Evolutionary conservation across 1,140 invertebrate species (phyloP), one percentile per base, ranked within the genome.

Genomic region (Helicoverpa zea): DNA sequence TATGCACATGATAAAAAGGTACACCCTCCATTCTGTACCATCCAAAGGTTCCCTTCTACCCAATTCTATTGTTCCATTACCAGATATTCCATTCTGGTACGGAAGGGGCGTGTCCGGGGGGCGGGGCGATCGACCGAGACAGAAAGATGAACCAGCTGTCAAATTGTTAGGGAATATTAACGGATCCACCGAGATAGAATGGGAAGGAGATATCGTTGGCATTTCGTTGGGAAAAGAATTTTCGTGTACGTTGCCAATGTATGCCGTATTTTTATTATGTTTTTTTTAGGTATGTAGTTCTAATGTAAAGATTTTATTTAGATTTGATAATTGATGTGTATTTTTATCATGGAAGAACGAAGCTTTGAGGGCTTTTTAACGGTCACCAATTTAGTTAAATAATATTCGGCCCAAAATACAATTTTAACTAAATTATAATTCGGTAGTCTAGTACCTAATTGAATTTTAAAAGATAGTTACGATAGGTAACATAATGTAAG

Each of bases 71-170:
- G 66, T 70, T 23, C 63, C 49, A 70, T 18, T 70, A 70, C 66
- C 13, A 23, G 43, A 61, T 30, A 23, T 18, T 23, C 16, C 18
- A 61, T 61, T 29, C 59, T 61, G 18, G 29, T 47, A 30, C 66
- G 66, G 66, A 70, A 70, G 66, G 49, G 66, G 66, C 66, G 66
- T 70, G 66, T 70, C 35, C 49, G 11, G 23, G 47, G 66, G 66
- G 66, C 66, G 66, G 66, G 49, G 66, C 66, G 66, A 70, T 14
- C 49, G 66, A 70, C 16, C 49, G 66, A 70, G 66, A 70, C 66
- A 70, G 66, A 70, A 54, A 70, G 66, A 70, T 70, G 66, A 70
- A 23, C 66, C 66, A 70, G 66, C 66, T 70, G 49, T 70, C 66
- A 70, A 70, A 54, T 35, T 52, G 23, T 66, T 70, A 70, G n/a